phyloP scores from a whole-genome alignment of 2,113 vertebrate genomes.

The Callipepla californica region DNA sequence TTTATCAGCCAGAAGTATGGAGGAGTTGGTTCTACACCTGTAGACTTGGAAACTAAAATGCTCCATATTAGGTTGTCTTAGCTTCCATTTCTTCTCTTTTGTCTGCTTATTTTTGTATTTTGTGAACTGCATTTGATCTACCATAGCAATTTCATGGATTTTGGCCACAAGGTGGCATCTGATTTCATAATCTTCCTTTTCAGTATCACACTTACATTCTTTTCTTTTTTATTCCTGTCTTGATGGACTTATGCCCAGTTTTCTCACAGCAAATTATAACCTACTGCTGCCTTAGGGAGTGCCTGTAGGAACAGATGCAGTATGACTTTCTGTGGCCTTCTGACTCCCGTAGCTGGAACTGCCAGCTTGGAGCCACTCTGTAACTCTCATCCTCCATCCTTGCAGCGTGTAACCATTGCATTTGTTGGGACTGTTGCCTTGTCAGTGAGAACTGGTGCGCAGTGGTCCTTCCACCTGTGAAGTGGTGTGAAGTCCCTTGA shows the following conservation, averaged over 20 bases:
- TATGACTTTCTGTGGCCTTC: conserved; percentile 31
- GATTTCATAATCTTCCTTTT: conserved; percentile 50
- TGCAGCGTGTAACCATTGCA: background rate
- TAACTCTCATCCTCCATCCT: background rate
- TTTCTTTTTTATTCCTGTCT: background rate
- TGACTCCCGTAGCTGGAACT: background rate
- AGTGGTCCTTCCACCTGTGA: background rate
- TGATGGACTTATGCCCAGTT: background rate
- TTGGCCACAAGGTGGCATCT: conserved; percentile 74
- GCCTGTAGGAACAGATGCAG: background rate
- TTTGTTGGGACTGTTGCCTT: background rate
- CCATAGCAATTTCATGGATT: background rate
- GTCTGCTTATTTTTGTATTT: background rate
- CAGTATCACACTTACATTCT: background rate
- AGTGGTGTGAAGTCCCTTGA: background rate
- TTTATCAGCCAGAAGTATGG: background rate
- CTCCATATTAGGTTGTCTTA: background rate
- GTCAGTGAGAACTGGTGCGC: background rate
- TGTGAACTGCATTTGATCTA: background rate
- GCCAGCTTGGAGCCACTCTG: background rate
- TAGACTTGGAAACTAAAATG: background rate
- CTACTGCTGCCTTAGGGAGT: conserved; percentile 28
- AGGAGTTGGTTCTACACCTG: background rate
- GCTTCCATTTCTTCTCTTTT: background rate
- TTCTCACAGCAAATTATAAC: conserved; percentile 48